These are phyloP conservation scores for Zenarchopterus dispar DNA, from an alignment of 2,797 vertebrate genomes.

Conservation along the genomic window DNA sequence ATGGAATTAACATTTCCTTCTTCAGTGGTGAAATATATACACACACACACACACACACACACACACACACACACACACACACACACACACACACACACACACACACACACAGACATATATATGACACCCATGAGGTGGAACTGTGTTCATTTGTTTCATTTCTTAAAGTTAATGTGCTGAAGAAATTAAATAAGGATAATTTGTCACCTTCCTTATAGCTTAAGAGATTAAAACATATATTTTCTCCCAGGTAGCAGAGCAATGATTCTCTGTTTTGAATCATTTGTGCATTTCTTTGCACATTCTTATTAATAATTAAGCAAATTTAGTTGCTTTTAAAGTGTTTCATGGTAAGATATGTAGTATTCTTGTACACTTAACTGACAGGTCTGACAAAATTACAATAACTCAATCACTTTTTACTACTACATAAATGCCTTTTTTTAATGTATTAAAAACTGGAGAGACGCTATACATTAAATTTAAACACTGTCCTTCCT, in stretches of 20 bases:
- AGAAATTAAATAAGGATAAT: not conserved
- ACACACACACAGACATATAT: too few species aligned
- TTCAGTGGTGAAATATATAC: too few species aligned
- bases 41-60: too few species aligned
- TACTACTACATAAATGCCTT: not conserved
- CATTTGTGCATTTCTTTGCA: not conserved
- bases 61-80: too few species aligned
- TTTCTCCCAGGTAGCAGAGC: not conserved
- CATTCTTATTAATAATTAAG: not conserved
- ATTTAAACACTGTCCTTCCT: not conserved
- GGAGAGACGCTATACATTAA: too few species aligned
- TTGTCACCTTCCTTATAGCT: not conserved
- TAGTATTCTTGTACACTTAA: too few species aligned
- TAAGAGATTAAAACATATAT: not conserved
- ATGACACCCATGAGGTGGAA: too few species aligned
- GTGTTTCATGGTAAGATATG: too few species aligned
- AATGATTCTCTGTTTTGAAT: not conserved
- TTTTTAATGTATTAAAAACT: not conserved
- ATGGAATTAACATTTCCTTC: not conserved
- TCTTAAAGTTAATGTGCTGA: not conserved
- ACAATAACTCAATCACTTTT: not conserved
- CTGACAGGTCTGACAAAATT: not conserved
- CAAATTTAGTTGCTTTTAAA: too few species aligned
- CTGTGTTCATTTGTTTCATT: not conserved
- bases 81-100: too few species aligned